Evolutionary conservation across 2,888 invertebrate genomes (phyloP).

Genomic region (Eretmocerus hayati): DNA sequence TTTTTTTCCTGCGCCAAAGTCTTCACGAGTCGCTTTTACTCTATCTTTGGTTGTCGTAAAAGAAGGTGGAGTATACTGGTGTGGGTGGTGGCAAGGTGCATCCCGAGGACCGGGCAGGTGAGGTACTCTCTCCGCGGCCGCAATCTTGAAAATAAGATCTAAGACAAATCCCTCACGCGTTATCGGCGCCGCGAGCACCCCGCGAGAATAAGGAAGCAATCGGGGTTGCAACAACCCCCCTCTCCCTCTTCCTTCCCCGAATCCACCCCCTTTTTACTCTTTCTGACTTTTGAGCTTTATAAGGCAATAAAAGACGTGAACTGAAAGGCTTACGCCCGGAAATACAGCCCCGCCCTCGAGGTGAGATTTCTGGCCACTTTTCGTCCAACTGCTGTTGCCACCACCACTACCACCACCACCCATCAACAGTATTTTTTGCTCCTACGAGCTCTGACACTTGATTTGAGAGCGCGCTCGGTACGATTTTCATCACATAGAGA

Average conservation of each 20-base stretch:
- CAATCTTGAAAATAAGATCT: conserved; percentile 23
- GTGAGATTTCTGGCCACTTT: conserved; percentile 12
- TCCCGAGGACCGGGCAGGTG: not conserved
- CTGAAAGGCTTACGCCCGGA: conserved; percentile 22
- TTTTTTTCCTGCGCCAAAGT: not conserved
- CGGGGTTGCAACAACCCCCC: conserved; percentile 2
- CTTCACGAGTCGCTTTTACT: no score
- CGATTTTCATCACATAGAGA: no score
- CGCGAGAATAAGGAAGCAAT: conserved; percentile 14
- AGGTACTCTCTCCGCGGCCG: conserved; percentile 1
- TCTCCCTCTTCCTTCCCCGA: conserved; percentile 22
- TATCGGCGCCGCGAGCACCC: not conserved
- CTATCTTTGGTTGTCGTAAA: no score
- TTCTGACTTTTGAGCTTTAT: conserved; percentile 21
- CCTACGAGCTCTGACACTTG: no score
- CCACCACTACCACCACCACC: not conserved
- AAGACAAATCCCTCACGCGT: conserved; percentile 19
- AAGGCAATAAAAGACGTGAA: conserved; percentile 23
- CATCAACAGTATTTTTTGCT: no score
- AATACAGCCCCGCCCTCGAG: conserved; percentile 9
- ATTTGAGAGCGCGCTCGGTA: no score
- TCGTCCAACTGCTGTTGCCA: not conserved
- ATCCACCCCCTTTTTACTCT: no score
- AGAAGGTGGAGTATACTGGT: no score
- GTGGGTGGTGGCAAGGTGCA: no score